Percentiles rank a stretch among this genome's conserved stretches.
Evolutionary conservation across 2,113 vertebrate species (phyloP).

Genomic region (Atherinomorus stipes): DNA sequence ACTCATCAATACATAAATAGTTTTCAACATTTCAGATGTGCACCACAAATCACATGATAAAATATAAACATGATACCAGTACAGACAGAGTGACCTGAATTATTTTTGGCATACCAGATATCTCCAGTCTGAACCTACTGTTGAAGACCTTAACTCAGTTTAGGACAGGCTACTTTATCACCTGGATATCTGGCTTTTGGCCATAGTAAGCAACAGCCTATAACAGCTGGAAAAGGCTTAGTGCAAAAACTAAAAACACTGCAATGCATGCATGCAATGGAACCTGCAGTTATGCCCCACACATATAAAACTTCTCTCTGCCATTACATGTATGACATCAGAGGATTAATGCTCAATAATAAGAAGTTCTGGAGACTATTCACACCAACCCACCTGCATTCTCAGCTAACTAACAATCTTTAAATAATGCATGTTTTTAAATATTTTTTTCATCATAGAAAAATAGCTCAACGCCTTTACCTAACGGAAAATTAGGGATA

Average conservation of each 20-base stretch:
- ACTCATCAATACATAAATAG: slow-evolving; percentile 65
- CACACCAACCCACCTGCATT: slow-evolving; percentile 56
- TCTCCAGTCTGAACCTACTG: slow-evolving; percentile 43
- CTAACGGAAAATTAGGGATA: slow-evolving; percentile 63
- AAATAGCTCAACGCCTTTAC: slow-evolving; percentile 75
- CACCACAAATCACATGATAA: slow-evolving; percentile 63
- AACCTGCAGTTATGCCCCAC: slow-evolving; percentile 61
- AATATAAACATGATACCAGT: slow-evolving; percentile 67
- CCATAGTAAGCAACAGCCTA: slow-evolving; percentile 77
- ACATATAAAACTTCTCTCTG: slow-evolving; percentile 58
- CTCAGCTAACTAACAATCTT: slow-evolving; percentile 58
- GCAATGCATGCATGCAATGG: slow-evolving; percentile 76
- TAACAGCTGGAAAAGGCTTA: slow-evolving; percentile 77
- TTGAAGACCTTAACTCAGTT: slow-evolving; percentile 33
- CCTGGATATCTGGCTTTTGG: slow-evolving; percentile 67
- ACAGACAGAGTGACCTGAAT: slow-evolving; percentile 79
- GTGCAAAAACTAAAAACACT: slow-evolving; percentile 77
- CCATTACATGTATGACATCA: slow-evolving; percentile 59
- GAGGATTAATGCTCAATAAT: slow-evolving; percentile 61
- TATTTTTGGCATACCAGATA: slow-evolving; percentile 78
- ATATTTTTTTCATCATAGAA: slow-evolving; percentile 73
- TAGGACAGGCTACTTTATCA: slow-evolving; percentile 17
- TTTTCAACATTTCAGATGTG: slow-evolving; percentile 58
- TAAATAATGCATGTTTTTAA: slow-evolving; percentile 56
- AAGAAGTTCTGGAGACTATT: slow-evolving; percentile 61